Evolutionary conservation across 2,113 vertebrate species (phyloP).

Genomic region (Origma solitaria): DNA sequence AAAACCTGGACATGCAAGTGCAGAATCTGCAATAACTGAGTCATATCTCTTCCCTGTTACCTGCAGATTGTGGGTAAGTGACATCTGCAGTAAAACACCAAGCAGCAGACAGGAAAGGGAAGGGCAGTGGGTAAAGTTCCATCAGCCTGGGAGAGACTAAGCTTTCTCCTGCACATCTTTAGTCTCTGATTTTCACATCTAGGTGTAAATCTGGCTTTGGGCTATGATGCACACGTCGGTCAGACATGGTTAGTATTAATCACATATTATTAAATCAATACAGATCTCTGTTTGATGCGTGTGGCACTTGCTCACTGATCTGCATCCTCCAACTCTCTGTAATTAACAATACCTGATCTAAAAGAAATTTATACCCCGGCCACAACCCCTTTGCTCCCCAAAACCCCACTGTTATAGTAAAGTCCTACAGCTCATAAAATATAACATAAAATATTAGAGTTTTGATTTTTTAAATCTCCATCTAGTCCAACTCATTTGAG

Average conservation of each 20-base stretch:
- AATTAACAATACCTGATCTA: not conserved
- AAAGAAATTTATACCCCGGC: not conserved
- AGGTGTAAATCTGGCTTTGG: not conserved
- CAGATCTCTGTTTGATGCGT: not conserved
- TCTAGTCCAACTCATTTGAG: not conserved
- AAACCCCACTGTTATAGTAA: not conserved
- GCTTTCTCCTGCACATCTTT: not conserved
- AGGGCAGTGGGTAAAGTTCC: not conserved
- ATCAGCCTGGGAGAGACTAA: rapidly evolving
- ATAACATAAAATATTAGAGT: not conserved
- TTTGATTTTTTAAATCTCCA: not conserved
- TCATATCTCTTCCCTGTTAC: not conserved
- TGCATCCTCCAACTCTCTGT: not conserved
- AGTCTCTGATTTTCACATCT: not conserved
- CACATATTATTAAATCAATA: not conserved
- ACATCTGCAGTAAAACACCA: not conserved
- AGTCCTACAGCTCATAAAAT: not conserved
- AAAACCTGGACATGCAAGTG: not conserved
- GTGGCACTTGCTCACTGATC: not conserved
- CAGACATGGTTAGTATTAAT: not conserved
- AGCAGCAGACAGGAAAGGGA: not conserved
- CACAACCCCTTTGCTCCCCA: not conserved
- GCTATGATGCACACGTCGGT: not conserved
- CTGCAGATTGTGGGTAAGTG: not conserved
- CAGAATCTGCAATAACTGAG: not conserved